phyloP scores from a whole-genome alignment of 2,888 invertebrate genomes.

The Sepiola atlantica region DNA sequence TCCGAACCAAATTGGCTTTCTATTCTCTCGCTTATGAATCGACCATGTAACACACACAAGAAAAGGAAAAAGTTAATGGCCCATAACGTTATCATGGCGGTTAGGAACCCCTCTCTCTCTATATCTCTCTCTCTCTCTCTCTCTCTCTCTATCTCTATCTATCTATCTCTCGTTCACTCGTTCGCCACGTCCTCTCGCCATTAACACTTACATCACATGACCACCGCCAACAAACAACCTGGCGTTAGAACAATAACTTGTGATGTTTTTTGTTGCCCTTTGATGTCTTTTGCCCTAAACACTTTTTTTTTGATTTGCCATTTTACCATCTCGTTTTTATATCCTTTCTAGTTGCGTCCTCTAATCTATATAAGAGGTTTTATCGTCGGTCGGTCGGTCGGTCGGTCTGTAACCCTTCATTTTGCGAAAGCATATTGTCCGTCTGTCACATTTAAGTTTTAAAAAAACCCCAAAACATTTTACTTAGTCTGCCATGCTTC shows the following conservation, averaged over 20 bases:
- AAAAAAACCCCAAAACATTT: too few species aligned
- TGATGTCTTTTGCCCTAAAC: not conserved
- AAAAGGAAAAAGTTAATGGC: not conserved
- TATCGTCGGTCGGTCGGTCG: too few species aligned
- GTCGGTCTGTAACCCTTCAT: too few species aligned
- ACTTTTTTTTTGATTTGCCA: conserved; percentile 15
- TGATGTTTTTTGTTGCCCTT: not conserved
- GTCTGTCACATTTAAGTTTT: too few species aligned
- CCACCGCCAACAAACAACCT: conserved; percentile 5
- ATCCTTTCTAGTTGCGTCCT: too few species aligned
- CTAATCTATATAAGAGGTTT: too few species aligned
- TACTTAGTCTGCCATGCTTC: too few species aligned
- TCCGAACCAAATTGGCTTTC: too few species aligned
- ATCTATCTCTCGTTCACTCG: not conserved
- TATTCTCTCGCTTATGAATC: not conserved
- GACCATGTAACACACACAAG: not conserved
- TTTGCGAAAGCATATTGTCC: too few species aligned
- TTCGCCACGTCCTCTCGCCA: not conserved
- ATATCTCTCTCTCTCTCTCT: too few species aligned
- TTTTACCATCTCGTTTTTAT: not conserved
- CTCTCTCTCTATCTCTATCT: too few species aligned
- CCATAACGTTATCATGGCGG: conserved; percentile 32
- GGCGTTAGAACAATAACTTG: conserved; percentile 32
- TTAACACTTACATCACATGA: conserved; percentile 21
- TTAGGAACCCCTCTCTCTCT: not conserved